These are phyloP conservation scores for Sesamia inferens DNA, from an alignment of 2,888 invertebrate species.

Conservation along the genomic window DNA sequence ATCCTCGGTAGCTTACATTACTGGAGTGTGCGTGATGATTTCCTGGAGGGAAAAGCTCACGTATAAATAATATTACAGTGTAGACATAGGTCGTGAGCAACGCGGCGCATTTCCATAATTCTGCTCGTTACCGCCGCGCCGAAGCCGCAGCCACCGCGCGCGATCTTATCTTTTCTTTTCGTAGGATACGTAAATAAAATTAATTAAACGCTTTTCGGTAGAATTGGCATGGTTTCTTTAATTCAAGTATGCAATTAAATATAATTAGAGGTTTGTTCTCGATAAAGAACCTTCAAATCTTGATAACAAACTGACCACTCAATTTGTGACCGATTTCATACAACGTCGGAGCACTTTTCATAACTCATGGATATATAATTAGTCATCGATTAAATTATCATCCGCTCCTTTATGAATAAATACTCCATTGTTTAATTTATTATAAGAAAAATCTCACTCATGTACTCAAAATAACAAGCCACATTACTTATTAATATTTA, in stretches of 20 bases:
- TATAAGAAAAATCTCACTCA: constrained; percentile 15
- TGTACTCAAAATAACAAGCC: constrained; percentile 31
- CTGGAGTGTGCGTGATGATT: constrained; percentile 70
- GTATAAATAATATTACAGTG: constrained; percentile 73
- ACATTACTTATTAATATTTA: constrained; percentile 34
- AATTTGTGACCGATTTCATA: neutral
- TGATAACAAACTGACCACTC: neutral
- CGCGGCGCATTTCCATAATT: constrained; percentile 83
- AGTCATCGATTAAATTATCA: neutral
- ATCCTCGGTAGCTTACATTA: constrained; percentile 68
- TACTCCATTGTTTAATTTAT: constrained; percentile 10
- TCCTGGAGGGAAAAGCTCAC: constrained; percentile 72
- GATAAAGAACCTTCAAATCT: constrained; percentile 14
- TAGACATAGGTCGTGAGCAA: constrained; percentile 62
- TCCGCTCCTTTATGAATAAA: constrained; percentile 11
- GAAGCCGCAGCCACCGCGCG: constrained; percentile 54
- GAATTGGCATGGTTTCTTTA: constrained; percentile 27
- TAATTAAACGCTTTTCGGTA: constrained; percentile 69
- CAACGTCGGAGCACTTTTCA: neutral
- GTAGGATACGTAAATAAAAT: constrained; percentile 72
- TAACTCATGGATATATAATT: constrained; percentile 11
- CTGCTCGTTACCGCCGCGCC: constrained; percentile 77
- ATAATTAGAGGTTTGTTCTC: constrained; percentile 18
- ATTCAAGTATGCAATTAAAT: constrained; percentile 29
- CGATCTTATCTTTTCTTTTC: constrained; percentile 75